Base-by-base conservation (phyloP, 2,888 invertebrate genomes). In the Drosophila eohydei region DNA sequence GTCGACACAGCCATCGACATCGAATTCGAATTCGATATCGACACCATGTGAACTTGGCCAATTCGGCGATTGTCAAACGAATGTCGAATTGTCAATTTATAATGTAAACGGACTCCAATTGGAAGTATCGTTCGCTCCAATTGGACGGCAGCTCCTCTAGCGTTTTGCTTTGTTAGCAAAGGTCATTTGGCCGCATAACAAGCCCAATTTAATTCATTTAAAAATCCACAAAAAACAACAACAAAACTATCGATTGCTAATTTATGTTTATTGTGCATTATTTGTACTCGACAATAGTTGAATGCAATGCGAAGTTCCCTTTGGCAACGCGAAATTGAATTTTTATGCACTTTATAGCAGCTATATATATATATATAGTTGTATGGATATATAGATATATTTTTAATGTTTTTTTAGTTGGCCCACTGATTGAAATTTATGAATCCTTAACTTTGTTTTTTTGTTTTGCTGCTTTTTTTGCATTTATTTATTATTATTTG, bases 261-360 rank as follows among this genome's bases (percentile, higher is more conserved):
- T 88, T 86, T 86, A 89, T 88, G 78, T 82, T 86, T 88, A 86
- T 89, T 78, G 84, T 74, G 66, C 71, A 79, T 80, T 87, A 74
- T 89, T 71, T 78, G 73, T 72, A 68, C 64, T 69, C 54, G 62
- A 66, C 81, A 83, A 81, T 81, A 67, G 75, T 68, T 79, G 68
- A 50, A 38, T 51, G 57, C 46, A 30, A 36, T 14, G 2, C 56
- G 21, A 43, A 43, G 51, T 62, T 58, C 64, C 76, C 67, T 61
- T 62, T 21, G 67, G 78, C 69, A 62, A 64, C 44, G 12, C 12
- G 16, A 64, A 64, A 82, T 78, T 79, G 71, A 67, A 68, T 81
- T 84, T 81, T 64, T 66, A 74, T 76, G 68, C 63, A 68, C 71
- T 80, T 73, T 70, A 75, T 83, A 74, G 48, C 48, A 48, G 52